Percentiles rank a stretch among this genome's conserved stretches.
phyloP scores from a whole-genome alignment of 2,888 invertebrate species.

The Metopia argyrocephala region DNA sequence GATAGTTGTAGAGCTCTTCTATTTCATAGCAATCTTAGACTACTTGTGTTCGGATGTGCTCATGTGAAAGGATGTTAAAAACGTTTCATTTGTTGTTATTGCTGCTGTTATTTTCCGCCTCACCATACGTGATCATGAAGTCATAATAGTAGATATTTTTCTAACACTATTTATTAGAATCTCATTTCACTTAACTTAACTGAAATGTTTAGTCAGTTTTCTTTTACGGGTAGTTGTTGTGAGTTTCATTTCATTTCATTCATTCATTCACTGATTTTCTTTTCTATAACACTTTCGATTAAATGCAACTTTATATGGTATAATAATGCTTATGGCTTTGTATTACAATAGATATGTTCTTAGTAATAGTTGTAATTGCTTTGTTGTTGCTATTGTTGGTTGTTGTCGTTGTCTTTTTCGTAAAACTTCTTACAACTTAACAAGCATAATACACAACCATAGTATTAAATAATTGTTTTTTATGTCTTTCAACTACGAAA shows the following conservation, averaged over 20 bases:
- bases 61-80: conserved; percentile 59
- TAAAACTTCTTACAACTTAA: conserved; percentile 14
- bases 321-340: conserved; percentile 16
- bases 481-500: conserved; percentile 16
- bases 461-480: conserved; percentile 21
- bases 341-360: neutral
- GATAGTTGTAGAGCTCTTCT: conserved; percentile 22
- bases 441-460: conserved; percentile 29
- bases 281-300: conserved; percentile 58
- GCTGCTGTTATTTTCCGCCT: neutral
- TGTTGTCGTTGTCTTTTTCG: neutral
- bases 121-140: conserved; percentile 52
- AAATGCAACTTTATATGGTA: conserved; percentile 45
- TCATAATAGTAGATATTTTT: conserved; percentile 45
- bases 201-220: neutral
- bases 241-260: conserved; percentile 36
- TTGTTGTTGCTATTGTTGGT: neutral
- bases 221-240: neutral
- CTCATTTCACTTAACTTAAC: conserved; percentile 9
- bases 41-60: neutral
- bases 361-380: conserved; percentile 1
- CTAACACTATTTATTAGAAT: conserved; percentile 45
- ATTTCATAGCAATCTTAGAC: conserved; percentile 21
- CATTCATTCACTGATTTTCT: conserved; percentile 41
- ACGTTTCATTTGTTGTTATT: neutral